A percentile compares a stretch with the other conserved stretches of the same genome.
phyloP scores from a whole-genome alignment of 2,888 invertebrate genomes.

The Oscheius sp. region DNA sequence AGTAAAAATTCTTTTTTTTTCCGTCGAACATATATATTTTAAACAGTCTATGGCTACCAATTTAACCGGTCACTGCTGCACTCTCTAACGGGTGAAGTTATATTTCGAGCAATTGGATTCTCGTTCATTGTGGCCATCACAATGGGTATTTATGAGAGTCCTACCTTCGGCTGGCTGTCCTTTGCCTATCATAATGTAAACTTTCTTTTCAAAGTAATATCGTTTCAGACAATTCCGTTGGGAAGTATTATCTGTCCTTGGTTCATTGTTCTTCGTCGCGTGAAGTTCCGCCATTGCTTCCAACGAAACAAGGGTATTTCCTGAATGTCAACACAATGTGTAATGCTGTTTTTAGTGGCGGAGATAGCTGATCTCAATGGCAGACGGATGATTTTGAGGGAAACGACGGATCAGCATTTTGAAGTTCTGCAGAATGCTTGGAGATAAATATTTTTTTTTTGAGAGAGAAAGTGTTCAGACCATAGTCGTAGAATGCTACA shows the following conservation, averaged over 20 bases:
- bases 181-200: slow-evolving; percentile 17
- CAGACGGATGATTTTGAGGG: background rate
- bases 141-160: background rate
- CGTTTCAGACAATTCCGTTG: slow-evolving; percentile 11
- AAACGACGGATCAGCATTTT: slow-evolving; percentile 9
- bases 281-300: background rate
- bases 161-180: slow-evolving; percentile 15
- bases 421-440: background rate
- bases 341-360: background rate
- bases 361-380: slow-evolving; percentile 8
- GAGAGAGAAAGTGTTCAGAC: background rate
- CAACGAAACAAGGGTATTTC: background rate
- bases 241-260: slow-evolving; percentile 11
- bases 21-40: background rate
- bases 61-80: slow-evolving; percentile 14
- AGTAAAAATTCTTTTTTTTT: background rate
- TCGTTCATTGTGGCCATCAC: background rate
- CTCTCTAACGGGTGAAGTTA: slow-evolving; percentile 12
- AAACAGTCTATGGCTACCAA: slow-evolving; percentile 17
- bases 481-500: no score
- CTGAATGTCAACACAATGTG: no score
- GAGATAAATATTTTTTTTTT: no score
- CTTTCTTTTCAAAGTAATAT: background rate
- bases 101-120: slow-evolving; percentile 12
- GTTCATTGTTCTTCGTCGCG: slow-evolving; percentile 10